Evolutionary conservation across 2,888 invertebrate genomes (phyloP).

Genomic region (Minunthozetes semirufus): DNA sequence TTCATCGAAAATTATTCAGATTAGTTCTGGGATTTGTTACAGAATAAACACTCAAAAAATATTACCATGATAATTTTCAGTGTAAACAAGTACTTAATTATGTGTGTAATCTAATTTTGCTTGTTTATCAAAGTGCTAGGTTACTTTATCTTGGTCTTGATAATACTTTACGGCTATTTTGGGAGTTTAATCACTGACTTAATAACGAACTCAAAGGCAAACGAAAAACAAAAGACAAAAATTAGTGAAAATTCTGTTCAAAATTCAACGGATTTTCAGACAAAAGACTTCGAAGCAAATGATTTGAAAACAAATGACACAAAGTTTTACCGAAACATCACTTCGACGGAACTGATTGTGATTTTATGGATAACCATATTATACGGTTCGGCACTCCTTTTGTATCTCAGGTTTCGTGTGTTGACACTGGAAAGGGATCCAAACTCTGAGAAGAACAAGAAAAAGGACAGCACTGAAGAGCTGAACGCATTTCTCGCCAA

Average conservation of each 20-base stretch:
- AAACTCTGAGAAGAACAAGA: neutral
- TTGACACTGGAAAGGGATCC: constrained; percentile 19
- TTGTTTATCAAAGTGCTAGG: neutral
- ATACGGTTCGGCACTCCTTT: constrained; percentile 2
- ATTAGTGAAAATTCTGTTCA: neutral
- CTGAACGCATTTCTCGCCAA: neutral
- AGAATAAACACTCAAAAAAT: too few species aligned
- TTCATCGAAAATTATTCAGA: too few species aligned
- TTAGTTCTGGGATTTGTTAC: too few species aligned
- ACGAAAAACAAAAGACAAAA: neutral
- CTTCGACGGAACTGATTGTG: constrained; percentile 12
- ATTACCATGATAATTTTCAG: too few species aligned
- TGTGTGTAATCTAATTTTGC: too few species aligned
- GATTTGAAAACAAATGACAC: neutral
- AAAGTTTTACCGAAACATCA: constrained; percentile 1
- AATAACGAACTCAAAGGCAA: neutral
- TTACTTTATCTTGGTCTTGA: constrained; percentile 12
- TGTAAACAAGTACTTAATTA: too few species aligned
- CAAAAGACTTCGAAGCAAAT: neutral
- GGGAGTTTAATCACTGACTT: constrained; percentile 16
- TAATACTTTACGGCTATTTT: constrained; percentile 7
- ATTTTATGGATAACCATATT: constrained; percentile 9
- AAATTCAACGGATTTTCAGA: neutral
- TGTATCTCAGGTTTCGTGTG: neutral
- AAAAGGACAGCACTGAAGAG: constrained; percentile 17